Evolutionary conservation across 1,140 invertebrate species (phyloP).

Genomic region (Doryteuthis pealeii): DNA sequence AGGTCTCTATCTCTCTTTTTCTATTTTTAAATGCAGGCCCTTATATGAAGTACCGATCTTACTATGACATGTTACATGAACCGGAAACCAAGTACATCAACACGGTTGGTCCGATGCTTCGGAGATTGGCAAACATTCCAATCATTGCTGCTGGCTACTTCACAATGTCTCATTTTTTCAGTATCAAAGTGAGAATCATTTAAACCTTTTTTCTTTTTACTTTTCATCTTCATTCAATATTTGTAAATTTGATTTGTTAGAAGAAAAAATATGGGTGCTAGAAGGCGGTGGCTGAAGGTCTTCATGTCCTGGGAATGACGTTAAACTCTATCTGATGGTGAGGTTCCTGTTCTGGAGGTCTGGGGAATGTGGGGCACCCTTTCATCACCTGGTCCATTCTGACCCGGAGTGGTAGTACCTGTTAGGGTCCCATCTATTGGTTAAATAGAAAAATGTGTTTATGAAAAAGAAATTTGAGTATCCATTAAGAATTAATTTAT

Average conservation of each 20-base stretch:
- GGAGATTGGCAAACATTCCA: constrained; percentile 71
- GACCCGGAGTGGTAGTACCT: too few species aligned
- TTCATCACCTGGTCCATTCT: neutral
- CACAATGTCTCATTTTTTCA: constrained; percentile 70
- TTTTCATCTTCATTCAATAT: neutral
- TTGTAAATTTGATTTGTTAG: neutral
- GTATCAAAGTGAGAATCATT: constrained; percentile 67
- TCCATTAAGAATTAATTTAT: too few species aligned
- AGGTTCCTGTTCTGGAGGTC: too few species aligned
- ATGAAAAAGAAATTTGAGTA: too few species aligned
- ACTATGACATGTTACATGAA: constrained; percentile 75
- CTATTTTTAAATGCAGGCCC: constrained; percentile 70
- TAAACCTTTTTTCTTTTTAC: constrained; percentile 8
- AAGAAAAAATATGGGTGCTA: too few species aligned
- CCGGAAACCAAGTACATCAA: constrained; percentile 70
- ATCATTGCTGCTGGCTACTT: constrained; percentile 70
- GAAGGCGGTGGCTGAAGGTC: too few species aligned
- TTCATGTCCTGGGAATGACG: too few species aligned
- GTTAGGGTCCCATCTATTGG: too few species aligned
- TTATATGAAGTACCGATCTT: constrained; percentile 85
- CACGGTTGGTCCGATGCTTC: constrained; percentile 65
- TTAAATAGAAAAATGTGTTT: too few species aligned
- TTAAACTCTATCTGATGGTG: too few species aligned
- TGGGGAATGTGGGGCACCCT: too few species aligned
- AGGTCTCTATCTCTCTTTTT: neutral